A percentile compares a stretch with the other conserved stretches of the same genome.
phyloP scores from a whole-genome alignment of 2,113 vertebrate genomes.

The Heterotilapia buettikoferi region DNA sequence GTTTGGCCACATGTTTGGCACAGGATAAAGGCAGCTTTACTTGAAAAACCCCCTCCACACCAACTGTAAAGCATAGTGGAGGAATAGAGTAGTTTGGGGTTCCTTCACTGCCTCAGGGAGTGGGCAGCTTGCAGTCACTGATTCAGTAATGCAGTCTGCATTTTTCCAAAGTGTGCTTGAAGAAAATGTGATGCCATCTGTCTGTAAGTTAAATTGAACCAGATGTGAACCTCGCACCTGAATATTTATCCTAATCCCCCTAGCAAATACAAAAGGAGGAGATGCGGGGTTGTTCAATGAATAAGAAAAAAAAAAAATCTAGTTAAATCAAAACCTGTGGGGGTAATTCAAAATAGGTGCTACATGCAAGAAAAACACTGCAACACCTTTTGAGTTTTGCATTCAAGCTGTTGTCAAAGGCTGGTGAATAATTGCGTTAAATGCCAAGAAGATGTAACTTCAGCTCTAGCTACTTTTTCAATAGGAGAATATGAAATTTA shows the following conservation, averaged over 20 bases:
- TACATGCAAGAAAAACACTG: not conserved
- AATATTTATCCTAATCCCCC: not conserved
- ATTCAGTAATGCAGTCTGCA: not conserved
- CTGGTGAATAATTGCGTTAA: not conserved
- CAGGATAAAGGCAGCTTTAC: not conserved
- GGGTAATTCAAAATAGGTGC: not conserved
- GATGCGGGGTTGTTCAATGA: not conserved
- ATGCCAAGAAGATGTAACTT: not conserved
- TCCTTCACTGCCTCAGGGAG: not conserved
- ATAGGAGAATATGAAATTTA: not conserved
- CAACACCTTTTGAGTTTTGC: not conserved
- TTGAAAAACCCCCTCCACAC: rapidly evolving
- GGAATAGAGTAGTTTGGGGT: not conserved
- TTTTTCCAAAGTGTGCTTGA: not conserved
- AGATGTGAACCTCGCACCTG: not conserved
- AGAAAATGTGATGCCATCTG: not conserved
- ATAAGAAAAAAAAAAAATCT: not conserved
- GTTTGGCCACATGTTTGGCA: not conserved
- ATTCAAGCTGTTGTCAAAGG: not conserved
- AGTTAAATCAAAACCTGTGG: not conserved
- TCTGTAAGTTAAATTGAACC: not conserved
- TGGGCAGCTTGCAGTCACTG: not conserved
- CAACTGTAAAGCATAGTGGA: not conserved
- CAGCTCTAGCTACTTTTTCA: not conserved
- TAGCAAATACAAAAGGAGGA: not conserved